Evolutionary conservation across 2,797 vertebrate genomes (phyloP).

Genomic region (Lepilemur ruficaudatus): DNA sequence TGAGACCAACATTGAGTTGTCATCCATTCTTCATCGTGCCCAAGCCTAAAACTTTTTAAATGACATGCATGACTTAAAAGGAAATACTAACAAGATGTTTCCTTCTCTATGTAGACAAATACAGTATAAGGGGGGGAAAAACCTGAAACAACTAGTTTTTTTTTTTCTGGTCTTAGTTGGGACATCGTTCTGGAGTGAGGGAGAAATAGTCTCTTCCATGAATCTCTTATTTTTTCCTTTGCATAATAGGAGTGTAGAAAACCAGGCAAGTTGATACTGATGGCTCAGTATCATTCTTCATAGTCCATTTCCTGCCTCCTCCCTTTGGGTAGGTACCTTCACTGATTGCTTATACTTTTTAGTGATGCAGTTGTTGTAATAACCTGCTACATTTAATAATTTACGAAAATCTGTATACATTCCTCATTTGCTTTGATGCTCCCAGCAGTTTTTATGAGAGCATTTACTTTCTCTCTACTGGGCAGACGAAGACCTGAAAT

Average conservation of each 20-base stretch:
- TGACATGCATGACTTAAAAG: neutral
- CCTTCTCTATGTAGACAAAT: neutral
- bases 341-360: neutral
- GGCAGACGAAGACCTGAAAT: neutral
- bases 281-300: neutral
- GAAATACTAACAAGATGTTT: neutral
- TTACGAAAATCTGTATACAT: neutral
- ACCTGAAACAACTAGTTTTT: neutral
- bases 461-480: rapidly evolving
- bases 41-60: neutral
- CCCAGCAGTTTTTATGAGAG: neutral
- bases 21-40: neutral
- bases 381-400: neutral
- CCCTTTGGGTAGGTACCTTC: neutral
- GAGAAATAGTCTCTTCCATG: neutral
- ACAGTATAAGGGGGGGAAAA: neutral
- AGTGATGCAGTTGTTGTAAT: neutral
- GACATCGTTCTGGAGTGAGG: neutral
- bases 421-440: neutral
- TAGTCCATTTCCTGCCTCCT: neutral
- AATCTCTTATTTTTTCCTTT: neutral
- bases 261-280: neutral
- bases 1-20: neutral
- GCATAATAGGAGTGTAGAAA: neutral
- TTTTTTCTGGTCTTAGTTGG: neutral